Conservation (phyloP, 2,888 invertebrate genomes). For the Oasisia sp. region DNA sequence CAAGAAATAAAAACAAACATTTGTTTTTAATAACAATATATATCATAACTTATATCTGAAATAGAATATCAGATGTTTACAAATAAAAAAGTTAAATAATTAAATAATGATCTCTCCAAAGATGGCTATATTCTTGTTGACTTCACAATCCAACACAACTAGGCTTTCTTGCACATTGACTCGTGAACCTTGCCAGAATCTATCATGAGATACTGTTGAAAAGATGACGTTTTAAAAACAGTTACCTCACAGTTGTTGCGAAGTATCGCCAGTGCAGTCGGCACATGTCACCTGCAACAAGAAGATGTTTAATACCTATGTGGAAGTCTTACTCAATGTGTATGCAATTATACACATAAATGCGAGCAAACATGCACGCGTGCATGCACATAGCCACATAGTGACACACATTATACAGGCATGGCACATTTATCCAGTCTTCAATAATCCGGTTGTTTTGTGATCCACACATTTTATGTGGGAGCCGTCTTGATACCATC, state of each 20-base stretch:
- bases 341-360: not conserved
- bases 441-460: no score
- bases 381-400: no score
- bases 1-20: not conserved
- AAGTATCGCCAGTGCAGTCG: not conserved
- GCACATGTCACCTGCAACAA: not conserved
- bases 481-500: no score
- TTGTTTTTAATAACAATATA: no score
- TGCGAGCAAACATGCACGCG: not conserved
- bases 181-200: not conserved
- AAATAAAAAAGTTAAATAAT: no score
- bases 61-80: no score
- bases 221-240: not conserved
- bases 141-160: not conserved
- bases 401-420: no score
- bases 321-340: slow-evolving; percentile 33
- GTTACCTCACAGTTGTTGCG: not conserved
- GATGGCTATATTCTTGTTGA: no score
- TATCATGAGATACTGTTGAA: not conserved
- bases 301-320: not conserved
- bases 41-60: no score
- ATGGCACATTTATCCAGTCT: no score
- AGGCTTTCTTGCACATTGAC: not conserved
- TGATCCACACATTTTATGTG: no score
- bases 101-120: no score